Base-by-base conservation (phyloP, 2,797 vertebrate species). In the Thalassophryne amazonica region DNA sequence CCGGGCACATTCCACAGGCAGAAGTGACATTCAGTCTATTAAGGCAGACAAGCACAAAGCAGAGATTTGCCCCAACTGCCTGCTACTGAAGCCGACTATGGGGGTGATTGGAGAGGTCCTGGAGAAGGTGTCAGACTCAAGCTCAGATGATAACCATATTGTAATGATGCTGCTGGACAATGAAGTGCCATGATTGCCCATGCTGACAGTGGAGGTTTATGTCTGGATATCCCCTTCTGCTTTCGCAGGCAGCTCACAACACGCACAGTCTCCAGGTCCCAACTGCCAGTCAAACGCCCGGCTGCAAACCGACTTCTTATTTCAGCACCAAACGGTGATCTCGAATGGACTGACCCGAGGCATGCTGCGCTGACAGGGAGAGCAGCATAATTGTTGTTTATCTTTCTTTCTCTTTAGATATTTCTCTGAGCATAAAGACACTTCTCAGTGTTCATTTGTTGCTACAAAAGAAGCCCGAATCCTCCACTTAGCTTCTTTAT, bases 11-110 rank as follows among this genome's bases (percentile, higher is more conserved):
- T 91, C 94, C 94, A 93, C 93, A 94, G 93, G 92, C 93, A 93
- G 90, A 95, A 97, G 95, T 98, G 95, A 98, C 96, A 98, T 95
- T 88, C 93, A 95, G 95, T 97, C 96, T 96, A 98, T 98, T 99
- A 97, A 97, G 92, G 94, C 94, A 97, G 95, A 97, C 94, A 95
- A 94, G 94, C 95, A 96, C 94, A 96, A 94, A 94, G 94, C 94
- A 95, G 93, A 95, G 94, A 96, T 96, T 95, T 97, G 94, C 94
- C 95, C 94, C 91, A 92, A 92, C 93, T 93, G 91, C 93, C 92
- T 93, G 92, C 89, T 95, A 92, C 93, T 95, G 94, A 94, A 93
- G 92, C 88, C 89, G 86, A 91, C 93, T 95, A 94, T 94, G 93
- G 92, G 92, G 94, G 94, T 96, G 96, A 97, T 96, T 94, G 93